Evolutionary conservation across 2,113 vertebrate genomes (phyloP).

Genomic region (Ploceus nigricollis): DNA sequence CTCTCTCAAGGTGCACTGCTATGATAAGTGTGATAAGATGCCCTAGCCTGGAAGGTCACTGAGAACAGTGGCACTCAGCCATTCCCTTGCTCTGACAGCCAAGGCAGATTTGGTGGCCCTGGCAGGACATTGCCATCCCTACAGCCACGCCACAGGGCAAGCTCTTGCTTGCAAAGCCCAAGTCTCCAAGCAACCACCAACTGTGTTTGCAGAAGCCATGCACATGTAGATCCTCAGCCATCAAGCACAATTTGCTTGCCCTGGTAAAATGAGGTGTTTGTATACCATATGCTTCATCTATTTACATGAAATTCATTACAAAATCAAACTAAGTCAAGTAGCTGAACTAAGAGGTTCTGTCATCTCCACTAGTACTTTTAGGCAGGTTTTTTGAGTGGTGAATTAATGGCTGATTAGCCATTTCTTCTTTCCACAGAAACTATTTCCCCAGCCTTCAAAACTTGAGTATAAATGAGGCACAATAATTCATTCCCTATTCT

Average conservation of each 20-base stretch:
- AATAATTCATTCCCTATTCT: not conserved
- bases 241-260: not conserved
- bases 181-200: not conserved
- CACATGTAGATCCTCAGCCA: not conserved
- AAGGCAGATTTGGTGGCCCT: not conserved
- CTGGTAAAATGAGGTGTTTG: not conserved
- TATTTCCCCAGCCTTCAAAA: not conserved
- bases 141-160: not conserved
- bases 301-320: not conserved
- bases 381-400: not conserved
- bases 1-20: not conserved
- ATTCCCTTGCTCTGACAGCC: not conserved
- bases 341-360: not conserved
- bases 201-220: not conserved
- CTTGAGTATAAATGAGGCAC: not conserved
- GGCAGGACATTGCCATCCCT: not conserved
- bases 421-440: not conserved
- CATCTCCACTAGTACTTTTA: not conserved
- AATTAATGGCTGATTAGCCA: not conserved
- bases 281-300: not conserved
- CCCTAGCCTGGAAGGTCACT: slow-evolving; percentile 19
- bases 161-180: not conserved
- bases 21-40: slow-evolving; percentile 19
- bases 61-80: not conserved
- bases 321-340: not conserved